phyloP scores from a whole-genome alignment of 2,888 invertebrate species.

The Frankliniella fusca region DNA sequence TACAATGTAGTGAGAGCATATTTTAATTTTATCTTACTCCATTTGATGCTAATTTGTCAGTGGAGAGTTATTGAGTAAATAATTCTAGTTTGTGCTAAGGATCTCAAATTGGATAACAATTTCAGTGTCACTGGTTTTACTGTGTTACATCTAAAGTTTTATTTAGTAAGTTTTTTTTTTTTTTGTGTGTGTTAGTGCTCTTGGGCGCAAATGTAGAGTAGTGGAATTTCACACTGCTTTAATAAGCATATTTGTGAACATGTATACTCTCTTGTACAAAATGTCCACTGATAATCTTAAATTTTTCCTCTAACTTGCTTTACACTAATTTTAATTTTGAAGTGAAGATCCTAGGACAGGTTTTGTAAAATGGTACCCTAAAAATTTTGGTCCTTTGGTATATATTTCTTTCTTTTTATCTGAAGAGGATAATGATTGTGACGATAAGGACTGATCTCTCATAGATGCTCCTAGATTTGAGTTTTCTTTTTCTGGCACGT shows the following conservation, averaged over 20 bases:
- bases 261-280: neutral
- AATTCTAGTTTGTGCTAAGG: neutral
- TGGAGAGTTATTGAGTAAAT: no score
- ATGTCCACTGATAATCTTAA: neutral
- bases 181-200: neutral
- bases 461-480: slow-evolving; percentile 2
- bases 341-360: no score
- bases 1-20: neutral
- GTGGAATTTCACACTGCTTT: no score
- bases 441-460: neutral
- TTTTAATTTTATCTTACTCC: no score
- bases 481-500: neutral
- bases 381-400: no score
- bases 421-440: neutral
- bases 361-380: no score
- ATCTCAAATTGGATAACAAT: neutral
- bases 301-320: no score
- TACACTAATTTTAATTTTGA: no score
- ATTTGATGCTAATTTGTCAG: no score
- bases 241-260: neutral
- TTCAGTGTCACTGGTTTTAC: no score
- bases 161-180: no score
- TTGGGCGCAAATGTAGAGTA: neutral
- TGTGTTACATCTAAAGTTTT: no score
- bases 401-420: neutral